Evolutionary conservation across 2,888 invertebrate genomes (phyloP), one percentile per base, ranked within the genome.

Genomic region (Melangyna quadrimaculata): DNA sequence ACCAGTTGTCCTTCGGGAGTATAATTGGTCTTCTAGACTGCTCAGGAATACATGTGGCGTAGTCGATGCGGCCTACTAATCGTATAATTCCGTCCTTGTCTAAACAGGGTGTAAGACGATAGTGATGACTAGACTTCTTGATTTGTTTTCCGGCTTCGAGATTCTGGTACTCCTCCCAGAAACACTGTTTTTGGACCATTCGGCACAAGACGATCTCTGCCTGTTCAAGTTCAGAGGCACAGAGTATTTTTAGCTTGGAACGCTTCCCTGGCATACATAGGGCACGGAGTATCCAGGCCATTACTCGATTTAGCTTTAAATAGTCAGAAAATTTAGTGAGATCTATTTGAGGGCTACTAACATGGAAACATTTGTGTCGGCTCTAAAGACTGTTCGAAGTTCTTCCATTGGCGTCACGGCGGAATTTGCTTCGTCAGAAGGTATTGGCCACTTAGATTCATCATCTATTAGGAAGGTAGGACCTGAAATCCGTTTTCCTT

Each of bases 271-370:
- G 7, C 1, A 14, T 0, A 9, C 19, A 7, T n/a, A 35, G 8
- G 12, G 24, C 14, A 55, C 63, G 63, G n/a, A 63, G n/a, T 19
- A 74, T 37, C 63, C 63, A 65, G 14, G 48, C 24, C 48, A 63
- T 37, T 6, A 73, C 51, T n/a, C 73, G 27, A 65, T 74, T 74
- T 12, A 65, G 40, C 29, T 43, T 74, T 19, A 63, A 40, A 12
- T 40, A 53, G 5, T 61, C 40, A 24, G 45, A 72, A 48, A 72
- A 72, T 61, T 48, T 59, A 61, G 48, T 48, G 1, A 72, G 27
- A 45, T 59, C 48, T 22, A 70, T 55, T 10, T 43, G 3, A 43
- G 6, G 27, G 27, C 53, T 67, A 69, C 37, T 69, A 12, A 69
- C 69, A 14, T 53, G 53, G 27, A 69, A 69, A 12, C 8, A 12